These are phyloP conservation scores for Genyomyrus donnyi DNA, from an alignment of 2,113 vertebrate genomes.

Conservation along the genomic window DNA sequence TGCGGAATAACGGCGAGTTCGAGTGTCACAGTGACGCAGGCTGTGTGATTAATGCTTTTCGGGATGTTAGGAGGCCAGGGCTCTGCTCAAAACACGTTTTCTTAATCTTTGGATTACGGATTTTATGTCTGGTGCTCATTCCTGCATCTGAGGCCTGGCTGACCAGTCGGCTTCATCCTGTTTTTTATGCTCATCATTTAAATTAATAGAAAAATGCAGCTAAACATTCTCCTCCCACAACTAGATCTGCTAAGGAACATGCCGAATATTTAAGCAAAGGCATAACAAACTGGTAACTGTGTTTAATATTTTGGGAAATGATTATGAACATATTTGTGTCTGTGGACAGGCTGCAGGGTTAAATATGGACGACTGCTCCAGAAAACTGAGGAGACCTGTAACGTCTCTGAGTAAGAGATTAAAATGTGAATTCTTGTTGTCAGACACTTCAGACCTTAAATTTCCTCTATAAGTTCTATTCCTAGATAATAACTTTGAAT, in stretches of 20 bases:
- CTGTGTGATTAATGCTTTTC: neutral
- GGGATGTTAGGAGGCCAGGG: neutral
- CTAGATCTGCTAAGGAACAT: neutral
- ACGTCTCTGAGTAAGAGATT: neutral
- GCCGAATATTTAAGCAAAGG: neutral
- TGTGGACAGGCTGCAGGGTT: neutral
- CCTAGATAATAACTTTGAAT: neutral
- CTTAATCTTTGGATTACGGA: neutral
- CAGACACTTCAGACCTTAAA: neutral
- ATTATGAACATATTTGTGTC: neutral
- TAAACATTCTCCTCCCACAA: neutral
- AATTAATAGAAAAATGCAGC: neutral
- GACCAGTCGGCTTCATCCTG: neutral
- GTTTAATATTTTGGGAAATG: neutral
- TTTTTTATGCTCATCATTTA: neutral
- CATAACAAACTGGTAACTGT: neutral
- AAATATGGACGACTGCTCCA: neutral
- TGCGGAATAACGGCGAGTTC: neutral
- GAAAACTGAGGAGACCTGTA: neutral
- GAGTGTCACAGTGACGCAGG: neutral
- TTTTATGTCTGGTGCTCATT: neutral
- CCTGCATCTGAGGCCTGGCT: neutral
- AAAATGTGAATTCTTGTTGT: neutral
- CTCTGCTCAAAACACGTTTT: neutral
- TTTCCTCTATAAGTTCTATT: neutral